These are phyloP conservation scores for Drosophila athabasca DNA, from an alignment of 1,140 invertebrate genomes.

Conservation along the genomic window DNA sequence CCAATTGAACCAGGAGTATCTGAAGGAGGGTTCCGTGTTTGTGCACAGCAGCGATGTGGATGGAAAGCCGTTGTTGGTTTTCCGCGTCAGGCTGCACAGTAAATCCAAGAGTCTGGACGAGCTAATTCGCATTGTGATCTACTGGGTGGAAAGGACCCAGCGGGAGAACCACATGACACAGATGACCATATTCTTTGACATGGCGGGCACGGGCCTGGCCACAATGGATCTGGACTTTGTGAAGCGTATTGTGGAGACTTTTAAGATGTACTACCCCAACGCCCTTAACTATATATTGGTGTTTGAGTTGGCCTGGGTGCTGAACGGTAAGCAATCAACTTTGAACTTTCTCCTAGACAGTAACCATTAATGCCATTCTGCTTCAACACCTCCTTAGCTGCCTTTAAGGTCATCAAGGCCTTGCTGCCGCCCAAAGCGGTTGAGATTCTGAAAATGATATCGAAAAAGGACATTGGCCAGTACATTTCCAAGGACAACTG, in stretches of 20 bases:
- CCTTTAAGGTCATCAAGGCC: conserved; percentile 96
- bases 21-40: conserved; percentile 91
- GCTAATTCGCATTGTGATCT: conserved; percentile 92
- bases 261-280: conserved; percentile 95
- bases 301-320: conserved; percentile 97
- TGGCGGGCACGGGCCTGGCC: conserved; percentile 91
- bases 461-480: conserved; percentile 90
- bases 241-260: conserved; percentile 93
- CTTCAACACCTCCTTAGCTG: conserved; percentile 87
- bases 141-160: conserved; percentile 94
- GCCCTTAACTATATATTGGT: conserved; percentile 96
- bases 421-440: conserved; percentile 95
- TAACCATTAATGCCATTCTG: conserved; percentile 7
- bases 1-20: conserved; percentile 88
- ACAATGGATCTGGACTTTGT: conserved; percentile 95
- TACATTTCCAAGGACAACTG: conserved; percentile 91
- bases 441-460: conserved; percentile 95
- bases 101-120: conserved; percentile 90
- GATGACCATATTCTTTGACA: conserved; percentile 95
- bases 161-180: conserved; percentile 90
- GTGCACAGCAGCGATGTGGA: conserved; percentile 91
- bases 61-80: conserved; percentile 90
- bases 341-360: conserved; percentile 8
- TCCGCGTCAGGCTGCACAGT: conserved; percentile 90
- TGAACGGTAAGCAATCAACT: conserved; percentile 88